Conservation (phyloP, 2,888 invertebrate species). For the Ormyrus rosae region DNA sequence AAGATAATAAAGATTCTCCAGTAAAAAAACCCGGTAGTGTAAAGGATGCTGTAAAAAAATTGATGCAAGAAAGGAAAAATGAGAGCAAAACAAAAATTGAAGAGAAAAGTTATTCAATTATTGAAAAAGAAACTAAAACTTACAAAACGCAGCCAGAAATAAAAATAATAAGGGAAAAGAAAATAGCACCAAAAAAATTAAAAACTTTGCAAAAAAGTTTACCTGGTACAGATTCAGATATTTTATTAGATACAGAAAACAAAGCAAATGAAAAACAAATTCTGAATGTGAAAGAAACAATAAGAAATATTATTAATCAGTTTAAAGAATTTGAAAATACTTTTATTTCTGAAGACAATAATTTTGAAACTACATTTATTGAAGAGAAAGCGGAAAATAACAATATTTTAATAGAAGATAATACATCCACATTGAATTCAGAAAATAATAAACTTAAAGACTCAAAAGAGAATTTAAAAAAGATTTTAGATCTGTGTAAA, state of each 20-base stretch:
- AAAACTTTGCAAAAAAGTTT: slow-evolving; percentile 8
- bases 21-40: slow-evolving; percentile 56
- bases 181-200: slow-evolving; percentile 21
- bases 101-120: slow-evolving; percentile 48
- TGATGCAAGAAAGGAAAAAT: slow-evolving; percentile 77
- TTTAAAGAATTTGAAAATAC: slow-evolving; percentile 72
- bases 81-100: slow-evolving; percentile 78
- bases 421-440: slow-evolving; percentile 62
- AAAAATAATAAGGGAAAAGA: slow-evolving; percentile 59
- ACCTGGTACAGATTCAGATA: neutral
- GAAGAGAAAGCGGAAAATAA: slow-evolving; percentile 50
- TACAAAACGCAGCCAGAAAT: slow-evolving; percentile 64
- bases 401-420: slow-evolving; percentile 12
- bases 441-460: slow-evolving; percentile 61
- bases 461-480: slow-evolving; percentile 66
- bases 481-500: slow-evolving; percentile 72
- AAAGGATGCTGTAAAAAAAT: slow-evolving; percentile 69
- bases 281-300: slow-evolving; percentile 68
- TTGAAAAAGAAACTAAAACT: slow-evolving; percentile 59
- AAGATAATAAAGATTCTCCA: slow-evolving; percentile 32
- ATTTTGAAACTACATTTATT: slow-evolving; percentile 57
- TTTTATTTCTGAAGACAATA: slow-evolving; percentile 64
- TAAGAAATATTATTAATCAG: slow-evolving; percentile 72
- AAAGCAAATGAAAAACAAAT: slow-evolving; percentile 51
- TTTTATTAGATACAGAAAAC: neutral